phyloP scores from a whole-genome alignment of 2,888 invertebrate genomes.

The Pyrochroa serraticornis region DNA sequence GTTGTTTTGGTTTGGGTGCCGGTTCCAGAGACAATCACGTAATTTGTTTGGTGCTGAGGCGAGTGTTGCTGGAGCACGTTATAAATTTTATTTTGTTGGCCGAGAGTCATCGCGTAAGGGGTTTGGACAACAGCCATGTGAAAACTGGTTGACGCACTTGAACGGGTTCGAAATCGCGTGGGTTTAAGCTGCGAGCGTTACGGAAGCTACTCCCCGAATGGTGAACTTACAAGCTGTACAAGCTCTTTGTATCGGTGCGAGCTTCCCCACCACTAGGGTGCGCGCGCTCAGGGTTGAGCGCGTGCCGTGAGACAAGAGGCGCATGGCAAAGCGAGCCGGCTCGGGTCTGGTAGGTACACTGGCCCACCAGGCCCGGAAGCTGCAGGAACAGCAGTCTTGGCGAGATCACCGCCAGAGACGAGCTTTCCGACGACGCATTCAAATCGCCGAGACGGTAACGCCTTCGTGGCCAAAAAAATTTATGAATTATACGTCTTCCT shows the following conservation, averaged over 20 bases:
- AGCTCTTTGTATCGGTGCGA: conserved; percentile 52
- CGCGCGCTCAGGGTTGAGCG: conserved; percentile 56
- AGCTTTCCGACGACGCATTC: no score
- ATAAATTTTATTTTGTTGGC: conserved; percentile 58
- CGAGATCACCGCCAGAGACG: no score
- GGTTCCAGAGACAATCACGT: conserved; percentile 63
- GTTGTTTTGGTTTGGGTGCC: conserved; percentile 59
- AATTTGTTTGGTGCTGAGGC: conserved; percentile 60
- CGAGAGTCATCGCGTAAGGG: conserved; percentile 56
- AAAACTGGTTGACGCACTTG: not conserved
- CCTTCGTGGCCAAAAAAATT: no score
- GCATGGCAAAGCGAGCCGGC: conserved; percentile 56
- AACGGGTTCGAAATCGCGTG: conserved; percentile 5
- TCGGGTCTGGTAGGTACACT: conserved; percentile 13
- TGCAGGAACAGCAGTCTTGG: conserved; percentile 5
- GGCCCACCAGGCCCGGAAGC: conserved; percentile 37
- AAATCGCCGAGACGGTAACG: no score
- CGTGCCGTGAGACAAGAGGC: conserved; percentile 58
- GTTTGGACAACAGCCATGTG: conserved; percentile 50
- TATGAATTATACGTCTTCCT: no score
- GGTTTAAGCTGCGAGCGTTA: conserved; percentile 46
- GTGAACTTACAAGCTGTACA: conserved; percentile 56
- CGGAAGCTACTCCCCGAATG: conserved; percentile 63
- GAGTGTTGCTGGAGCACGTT: conserved; percentile 56
- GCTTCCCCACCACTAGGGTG: conserved; percentile 50